phyloP scores from a whole-genome alignment of 2,113 vertebrate genomes.

The Spermophilus dauricus region DNA sequence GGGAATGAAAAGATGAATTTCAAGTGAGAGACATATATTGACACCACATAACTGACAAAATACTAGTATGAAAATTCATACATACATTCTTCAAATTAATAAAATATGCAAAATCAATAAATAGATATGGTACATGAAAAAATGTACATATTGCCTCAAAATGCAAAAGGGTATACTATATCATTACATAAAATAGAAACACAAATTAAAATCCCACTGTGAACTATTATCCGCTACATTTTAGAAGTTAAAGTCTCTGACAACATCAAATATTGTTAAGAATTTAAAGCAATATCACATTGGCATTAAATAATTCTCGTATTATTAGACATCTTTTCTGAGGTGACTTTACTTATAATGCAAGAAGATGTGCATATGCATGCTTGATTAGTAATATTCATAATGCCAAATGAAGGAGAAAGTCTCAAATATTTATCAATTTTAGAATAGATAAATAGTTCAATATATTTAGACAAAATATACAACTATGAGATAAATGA shows the following conservation, averaged over 20 bases:
- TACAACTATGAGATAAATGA: not conserved
- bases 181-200: not conserved
- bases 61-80: conserved; percentile 10
- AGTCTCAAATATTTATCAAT: not conserved
- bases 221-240: not conserved
- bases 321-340: not conserved
- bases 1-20: not conserved
- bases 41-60: not conserved
- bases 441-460: not conserved
- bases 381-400: not conserved
- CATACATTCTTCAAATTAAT: not conserved
- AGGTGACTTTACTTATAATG: not conserved
- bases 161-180: not conserved
- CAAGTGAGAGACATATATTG: not conserved
- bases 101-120: not conserved
- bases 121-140: not conserved
- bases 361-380: not conserved
- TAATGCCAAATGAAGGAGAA: not conserved
- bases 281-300: not conserved
- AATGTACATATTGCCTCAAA: not conserved
- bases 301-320: not conserved
- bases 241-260: not conserved
- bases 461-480: not conserved
- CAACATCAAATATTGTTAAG: not conserved
- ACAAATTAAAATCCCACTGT: not conserved